A percentile compares a stretch with the other conserved stretches of the same genome.
These are phyloP conservation scores for Callaeas wilsoni DNA, from an alignment of 2,113 vertebrate genomes.

Conservation along the genomic window DNA sequence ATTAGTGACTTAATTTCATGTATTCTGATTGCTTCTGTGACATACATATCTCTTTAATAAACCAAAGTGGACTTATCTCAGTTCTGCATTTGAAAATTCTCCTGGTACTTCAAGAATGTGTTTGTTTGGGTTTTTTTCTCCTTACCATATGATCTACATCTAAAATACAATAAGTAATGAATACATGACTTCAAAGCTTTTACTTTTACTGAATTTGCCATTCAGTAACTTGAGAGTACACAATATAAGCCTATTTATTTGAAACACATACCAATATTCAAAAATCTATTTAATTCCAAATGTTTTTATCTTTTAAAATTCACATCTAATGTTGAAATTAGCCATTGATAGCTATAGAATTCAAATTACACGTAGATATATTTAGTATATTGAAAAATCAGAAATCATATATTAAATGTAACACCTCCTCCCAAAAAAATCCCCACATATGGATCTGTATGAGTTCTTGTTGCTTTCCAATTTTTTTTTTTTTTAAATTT, in stretches of 20 bases:
- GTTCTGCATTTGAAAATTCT: background rate
- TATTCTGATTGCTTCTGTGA: background rate
- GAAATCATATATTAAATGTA: background rate
- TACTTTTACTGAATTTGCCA: background rate
- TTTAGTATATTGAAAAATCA: background rate
- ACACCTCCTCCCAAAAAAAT: background rate
- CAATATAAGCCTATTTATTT: background rate
- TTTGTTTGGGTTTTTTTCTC: background rate
- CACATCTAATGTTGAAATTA: background rate
- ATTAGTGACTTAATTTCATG: background rate
- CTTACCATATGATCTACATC: too few species aligned
- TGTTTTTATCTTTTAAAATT: background rate
- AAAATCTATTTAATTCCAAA: background rate
- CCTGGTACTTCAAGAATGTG: background rate
- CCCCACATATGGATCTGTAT: rapidly evolving
- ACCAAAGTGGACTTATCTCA: background rate
- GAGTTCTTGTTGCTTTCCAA: background rate
- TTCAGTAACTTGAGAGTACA: background rate
- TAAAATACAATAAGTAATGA: background rate
- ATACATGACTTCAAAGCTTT: background rate
- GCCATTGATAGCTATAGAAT: background rate
- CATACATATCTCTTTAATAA: background rate
- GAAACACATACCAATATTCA: background rate
- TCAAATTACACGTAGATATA: background rate
- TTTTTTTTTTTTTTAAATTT: background rate